phyloP scores from a whole-genome alignment of 2,113 vertebrate species.

The Paedocypris sp. region DNA sequence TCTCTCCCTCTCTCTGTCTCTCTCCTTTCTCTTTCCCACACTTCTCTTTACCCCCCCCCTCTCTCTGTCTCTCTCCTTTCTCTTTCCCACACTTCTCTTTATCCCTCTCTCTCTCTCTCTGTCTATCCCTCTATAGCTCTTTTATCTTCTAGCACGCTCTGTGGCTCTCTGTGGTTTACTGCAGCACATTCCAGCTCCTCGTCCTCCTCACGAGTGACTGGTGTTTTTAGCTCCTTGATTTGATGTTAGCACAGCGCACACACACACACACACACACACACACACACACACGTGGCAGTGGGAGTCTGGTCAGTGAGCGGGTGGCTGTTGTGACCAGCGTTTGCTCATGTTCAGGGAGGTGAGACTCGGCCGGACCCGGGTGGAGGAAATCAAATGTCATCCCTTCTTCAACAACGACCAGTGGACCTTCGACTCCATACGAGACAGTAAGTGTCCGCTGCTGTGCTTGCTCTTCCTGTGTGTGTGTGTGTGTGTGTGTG shows the following conservation, averaged over 20 bases:
- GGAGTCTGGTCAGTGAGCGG: slow-evolving; percentile 3
- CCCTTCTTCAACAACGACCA: slow-evolving; percentile 94
- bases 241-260: slow-evolving; percentile 13
- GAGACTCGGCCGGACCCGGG: slow-evolving; percentile 82
- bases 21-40: too few relatives aligned
- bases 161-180: too few relatives aligned
- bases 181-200: too few relatives aligned
- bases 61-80: too few relatives aligned
- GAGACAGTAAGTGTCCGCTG: slow-evolving; percentile 75
- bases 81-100: too few relatives aligned
- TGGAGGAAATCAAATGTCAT: slow-evolving; percentile 91
- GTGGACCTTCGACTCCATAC: slow-evolving; percentile 94
- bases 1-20: too few relatives aligned
- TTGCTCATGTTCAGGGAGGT: slow-evolving; percentile 74
- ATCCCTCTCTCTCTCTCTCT: too few relatives aligned
- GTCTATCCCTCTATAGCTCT: too few relatives aligned
- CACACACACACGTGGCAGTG: background rate
- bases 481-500: background rate
- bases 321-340: slow-evolving; percentile 22
- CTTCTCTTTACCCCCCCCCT: too few relatives aligned
- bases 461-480: background rate
- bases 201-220: too few relatives aligned
- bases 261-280: slow-evolving; percentile 8
- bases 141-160: too few relatives aligned
- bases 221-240: background rate